Percentiles rank a stretch among this genome's conserved stretches.
These are phyloP conservation scores for Subanguina moxae DNA, from an alignment of 1,140 invertebrate genomes.

Conservation along the genomic window DNA sequence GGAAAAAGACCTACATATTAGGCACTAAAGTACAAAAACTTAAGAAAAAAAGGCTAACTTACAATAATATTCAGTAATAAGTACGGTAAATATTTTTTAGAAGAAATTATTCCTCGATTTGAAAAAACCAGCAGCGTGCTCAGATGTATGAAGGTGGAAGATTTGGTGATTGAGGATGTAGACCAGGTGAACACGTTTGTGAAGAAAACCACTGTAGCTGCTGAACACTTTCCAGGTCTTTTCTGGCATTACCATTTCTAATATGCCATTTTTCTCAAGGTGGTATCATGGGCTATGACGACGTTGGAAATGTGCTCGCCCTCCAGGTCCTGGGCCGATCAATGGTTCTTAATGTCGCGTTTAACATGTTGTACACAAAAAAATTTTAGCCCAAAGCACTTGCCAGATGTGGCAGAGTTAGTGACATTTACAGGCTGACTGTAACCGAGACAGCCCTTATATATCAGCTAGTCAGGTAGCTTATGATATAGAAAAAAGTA, in stretches of 20 bases:
- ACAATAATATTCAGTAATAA: no score
- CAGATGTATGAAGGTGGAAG: slow-evolving; percentile 16
- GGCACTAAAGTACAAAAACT: no score
- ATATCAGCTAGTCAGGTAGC: slow-evolving; percentile 23
- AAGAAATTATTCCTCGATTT: slow-evolving; percentile 40
- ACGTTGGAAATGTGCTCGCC: slow-evolving; percentile 50
- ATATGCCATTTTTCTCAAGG: slow-evolving; percentile 10
- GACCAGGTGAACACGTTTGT: slow-evolving; percentile 26
- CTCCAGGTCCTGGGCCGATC: slow-evolving; percentile 42
- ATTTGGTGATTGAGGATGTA: slow-evolving; percentile 25
- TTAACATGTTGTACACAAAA: not conserved
- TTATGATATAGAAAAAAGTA: no score
- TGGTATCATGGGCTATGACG: slow-evolving; percentile 50
- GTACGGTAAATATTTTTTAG: slow-evolving; percentile 13
- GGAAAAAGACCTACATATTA: no score
- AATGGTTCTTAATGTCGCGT: not conserved
- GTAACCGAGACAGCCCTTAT: slow-evolving; percentile 30
- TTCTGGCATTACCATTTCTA: not conserved
- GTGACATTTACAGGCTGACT: slow-evolving; percentile 32
- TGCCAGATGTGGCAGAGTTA: slow-evolving; percentile 38
- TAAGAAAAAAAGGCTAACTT: no score
- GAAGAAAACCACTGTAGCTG: slow-evolving; percentile 15
- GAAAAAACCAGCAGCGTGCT: slow-evolving; percentile 16
- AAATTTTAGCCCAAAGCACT: slow-evolving; percentile 31
- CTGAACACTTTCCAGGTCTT: slow-evolving; percentile 35